phyloP scores from a whole-genome alignment of 2,797 vertebrate genomes.

The Stomatorhinus walkeri region DNA sequence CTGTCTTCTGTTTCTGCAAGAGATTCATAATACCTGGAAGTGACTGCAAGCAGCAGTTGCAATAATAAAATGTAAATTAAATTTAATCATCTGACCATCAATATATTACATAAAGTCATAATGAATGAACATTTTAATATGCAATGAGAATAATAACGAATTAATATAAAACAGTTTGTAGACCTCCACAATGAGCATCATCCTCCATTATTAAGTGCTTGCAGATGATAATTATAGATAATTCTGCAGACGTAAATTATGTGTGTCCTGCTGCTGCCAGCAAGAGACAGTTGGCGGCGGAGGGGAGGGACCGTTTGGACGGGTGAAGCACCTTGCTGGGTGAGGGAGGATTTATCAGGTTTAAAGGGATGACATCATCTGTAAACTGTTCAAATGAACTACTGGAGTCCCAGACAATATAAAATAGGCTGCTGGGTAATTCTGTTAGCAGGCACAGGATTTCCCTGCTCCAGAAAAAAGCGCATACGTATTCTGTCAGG shows the following conservation, averaged over 20 bases:
- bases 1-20: background rate
- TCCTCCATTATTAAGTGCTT: conserved; percentile 2
- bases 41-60: background rate
- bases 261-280: background rate
- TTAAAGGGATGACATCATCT: background rate
- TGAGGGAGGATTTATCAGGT: background rate
- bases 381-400: background rate
- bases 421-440: background rate
- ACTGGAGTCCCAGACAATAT: background rate
- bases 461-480: background rate
- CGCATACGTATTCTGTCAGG: background rate
- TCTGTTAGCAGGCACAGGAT: background rate
- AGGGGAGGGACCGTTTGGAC: background rate
- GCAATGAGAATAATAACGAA: background rate
- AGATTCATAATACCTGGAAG: background rate
- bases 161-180: background rate
- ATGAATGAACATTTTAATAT: background rate
- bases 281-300: background rate
- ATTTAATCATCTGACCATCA: background rate
- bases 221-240: conserved; percentile 9
- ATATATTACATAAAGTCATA: background rate
- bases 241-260: background rate
- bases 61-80: background rate
- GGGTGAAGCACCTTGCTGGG: background rate
- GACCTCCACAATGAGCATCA: background rate